These are phyloP conservation scores for Acrocephalus kingi DNA, from an alignment of 2,113 vertebrate genomes.

Conservation along the genomic window DNA sequence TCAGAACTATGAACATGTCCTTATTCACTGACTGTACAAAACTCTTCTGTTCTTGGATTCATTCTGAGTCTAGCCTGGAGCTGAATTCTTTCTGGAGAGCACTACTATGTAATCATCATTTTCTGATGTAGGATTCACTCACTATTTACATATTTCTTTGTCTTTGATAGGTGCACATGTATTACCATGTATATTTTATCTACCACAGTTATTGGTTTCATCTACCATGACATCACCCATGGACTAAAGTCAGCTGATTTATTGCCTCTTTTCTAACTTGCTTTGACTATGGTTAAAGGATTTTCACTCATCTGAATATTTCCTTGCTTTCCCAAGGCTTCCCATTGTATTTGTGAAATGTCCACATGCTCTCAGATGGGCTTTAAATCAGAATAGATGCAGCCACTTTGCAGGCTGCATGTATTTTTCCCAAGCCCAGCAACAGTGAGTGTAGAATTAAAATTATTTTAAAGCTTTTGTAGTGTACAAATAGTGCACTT, in stretches of 20 bases:
- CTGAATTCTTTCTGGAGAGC: not conserved
- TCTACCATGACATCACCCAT: not conserved
- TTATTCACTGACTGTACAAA: not conserved
- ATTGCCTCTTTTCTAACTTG: not conserved
- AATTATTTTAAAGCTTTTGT: conserved; percentile 36
- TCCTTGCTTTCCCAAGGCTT: not conserved
- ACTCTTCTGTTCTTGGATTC: not conserved
- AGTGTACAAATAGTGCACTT: conserved; percentile 17
- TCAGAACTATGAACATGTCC: not conserved
- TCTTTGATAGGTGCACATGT: not conserved
- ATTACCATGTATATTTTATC: not conserved
- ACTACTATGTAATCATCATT: not conserved
- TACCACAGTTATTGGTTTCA: not conserved
- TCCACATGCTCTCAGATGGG: not conserved
- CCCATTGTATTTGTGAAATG: not conserved
- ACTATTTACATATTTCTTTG: not conserved
- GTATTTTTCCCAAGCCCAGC: conserved; percentile 11
- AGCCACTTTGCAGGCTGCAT: not conserved
- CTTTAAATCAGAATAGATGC: not conserved
- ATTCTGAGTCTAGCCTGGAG: not conserved
- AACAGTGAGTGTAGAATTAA: conserved; percentile 52
- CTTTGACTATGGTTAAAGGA: not conserved
- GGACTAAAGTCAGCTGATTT: not conserved
- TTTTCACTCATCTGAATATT: not conserved
- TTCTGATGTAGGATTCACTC: not conserved